Evolutionary conservation across 2,888 invertebrate species (phyloP), one percentile per base, ranked within the genome.

Genomic region (Dryadula phaetusa): DNA sequence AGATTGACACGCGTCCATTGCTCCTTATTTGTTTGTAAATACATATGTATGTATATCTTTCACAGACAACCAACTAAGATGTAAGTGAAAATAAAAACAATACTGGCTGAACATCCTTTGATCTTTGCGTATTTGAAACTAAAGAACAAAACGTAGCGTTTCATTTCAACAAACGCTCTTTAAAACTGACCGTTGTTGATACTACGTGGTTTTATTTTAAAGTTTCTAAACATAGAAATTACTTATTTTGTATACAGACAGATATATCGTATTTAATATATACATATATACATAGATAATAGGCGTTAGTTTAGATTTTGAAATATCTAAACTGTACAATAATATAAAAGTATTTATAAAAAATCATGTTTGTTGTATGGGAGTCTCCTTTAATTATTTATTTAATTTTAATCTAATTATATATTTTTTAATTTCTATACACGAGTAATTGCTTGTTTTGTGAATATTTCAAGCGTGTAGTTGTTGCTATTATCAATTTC

Each of bases 181-280:
- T 47, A 56, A 64, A 58, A 64, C 40, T 40, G 64, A 42, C 56
- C 44, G 28, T 40, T 64, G 58, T 64, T 64, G 58, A 64, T 64
- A 49, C 37, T 46, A 37, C 14, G 18, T 7, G 16, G 37, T 54
- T 25, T 22, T 47, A 40, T 56, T 64, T 49, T 37, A 47, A 60
- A 32, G 3, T 18, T 44, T 60, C 18, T 25, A 44, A 20, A 44
- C 1, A 6, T 32, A 18, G 25, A 56, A 6, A 54, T 14, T 54
- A 7, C 3, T 25, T 3, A 6, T 44, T 28, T 54, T 60, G 12
- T 18, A 25, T 18, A 44, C 7, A 44, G 3, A 58, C 7, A 12
- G 5, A 7, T n/a, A 44, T 16, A 3, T n/a, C n/a, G n/a, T n/a
- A n/a, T n/a, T n/a, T n/a, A n/a, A n/a, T n/a, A n/a, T n/a, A n/a